A percentile compares a stretch with the other conserved stretches of the same genome.
These are phyloP conservation scores for Acarapis woodi DNA, from an alignment of 1,140 invertebrate species.

Conservation along the genomic window DNA sequence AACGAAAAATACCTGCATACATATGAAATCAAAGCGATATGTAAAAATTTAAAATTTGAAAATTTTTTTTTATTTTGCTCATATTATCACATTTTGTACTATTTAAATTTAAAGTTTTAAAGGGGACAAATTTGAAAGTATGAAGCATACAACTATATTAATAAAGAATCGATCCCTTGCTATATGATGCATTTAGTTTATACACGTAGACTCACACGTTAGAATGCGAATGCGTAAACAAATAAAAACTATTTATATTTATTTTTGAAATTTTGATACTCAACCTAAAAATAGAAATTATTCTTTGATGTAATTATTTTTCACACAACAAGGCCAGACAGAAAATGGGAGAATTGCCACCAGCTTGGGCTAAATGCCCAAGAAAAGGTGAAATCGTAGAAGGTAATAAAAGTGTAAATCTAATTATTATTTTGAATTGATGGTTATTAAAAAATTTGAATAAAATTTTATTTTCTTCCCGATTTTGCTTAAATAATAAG, in stretches of 20 bases:
- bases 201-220: not conserved
- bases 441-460: conserved; percentile 16
- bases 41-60: too few species aligned
- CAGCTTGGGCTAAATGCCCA: conserved; percentile 71
- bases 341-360: conserved; percentile 25
- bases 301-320: not conserved
- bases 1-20: too few species aligned
- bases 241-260: not conserved
- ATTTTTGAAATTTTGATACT: not conserved
- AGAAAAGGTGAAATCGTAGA: conserved; percentile 42
- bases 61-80: not conserved
- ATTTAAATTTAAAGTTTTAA: too few species aligned
- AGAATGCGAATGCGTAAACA: not conserved
- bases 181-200: not conserved
- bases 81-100: not conserved
- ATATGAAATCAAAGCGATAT: too few species aligned
- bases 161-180: not conserved
- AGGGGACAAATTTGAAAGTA: too few species aligned
- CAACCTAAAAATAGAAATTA: not conserved
- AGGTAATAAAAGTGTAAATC: conserved; percentile 21
- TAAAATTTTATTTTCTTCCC: conserved; percentile 16
- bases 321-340: not conserved
- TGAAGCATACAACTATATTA: too few species aligned
- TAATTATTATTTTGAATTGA: not conserved
- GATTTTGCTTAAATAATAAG: conserved; percentile 13